Conservation (phyloP, 2,888 invertebrate species). For the Eupithecia dodoneata region DNA sequence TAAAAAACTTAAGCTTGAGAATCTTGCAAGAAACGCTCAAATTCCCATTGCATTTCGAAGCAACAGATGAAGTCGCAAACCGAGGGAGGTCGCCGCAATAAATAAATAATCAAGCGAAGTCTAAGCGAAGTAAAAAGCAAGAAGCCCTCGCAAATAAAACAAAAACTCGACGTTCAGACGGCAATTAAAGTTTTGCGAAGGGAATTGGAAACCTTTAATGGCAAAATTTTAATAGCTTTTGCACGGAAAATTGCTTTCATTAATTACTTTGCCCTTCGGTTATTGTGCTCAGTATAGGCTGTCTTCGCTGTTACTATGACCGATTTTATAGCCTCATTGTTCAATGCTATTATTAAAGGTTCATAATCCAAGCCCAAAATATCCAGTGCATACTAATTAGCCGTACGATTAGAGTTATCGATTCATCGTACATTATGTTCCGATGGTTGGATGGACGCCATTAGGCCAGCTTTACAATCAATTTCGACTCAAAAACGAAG, state of each 20-base stretch:
- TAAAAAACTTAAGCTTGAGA: conserved; percentile 34
- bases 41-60: conserved; percentile 50
- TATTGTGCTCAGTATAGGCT: conserved; percentile 57
- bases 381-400: conserved; percentile 67
- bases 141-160: conserved; percentile 55
- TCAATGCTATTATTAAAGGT: conserved; percentile 46
- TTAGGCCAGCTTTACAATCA: conserved; percentile 81
- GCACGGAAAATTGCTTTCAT: conserved; percentile 69
- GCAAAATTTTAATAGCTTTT: conserved; percentile 66
- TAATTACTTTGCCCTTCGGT: conserved; percentile 64
- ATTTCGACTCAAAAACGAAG: conserved; percentile 75
- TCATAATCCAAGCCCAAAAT: conserved; percentile 45
- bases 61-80: conserved; percentile 56
- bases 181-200: conserved; percentile 62
- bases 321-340: conserved; percentile 53
- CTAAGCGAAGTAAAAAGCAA: conserved; percentile 57
- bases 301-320: conserved; percentile 50
- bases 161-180: conserved; percentile 51
- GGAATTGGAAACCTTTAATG: conserved; percentile 74
- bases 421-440: conserved; percentile 70
- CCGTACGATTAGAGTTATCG: conserved; percentile 74
- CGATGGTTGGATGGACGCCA: conserved; percentile 65
- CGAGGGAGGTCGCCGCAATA: conserved; percentile 59
- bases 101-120: conserved; percentile 69
- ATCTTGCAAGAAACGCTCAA: conserved; percentile 30